Base-by-base conservation (phyloP, 2,888 invertebrate species). In the Ophonus ardosiacus region DNA sequence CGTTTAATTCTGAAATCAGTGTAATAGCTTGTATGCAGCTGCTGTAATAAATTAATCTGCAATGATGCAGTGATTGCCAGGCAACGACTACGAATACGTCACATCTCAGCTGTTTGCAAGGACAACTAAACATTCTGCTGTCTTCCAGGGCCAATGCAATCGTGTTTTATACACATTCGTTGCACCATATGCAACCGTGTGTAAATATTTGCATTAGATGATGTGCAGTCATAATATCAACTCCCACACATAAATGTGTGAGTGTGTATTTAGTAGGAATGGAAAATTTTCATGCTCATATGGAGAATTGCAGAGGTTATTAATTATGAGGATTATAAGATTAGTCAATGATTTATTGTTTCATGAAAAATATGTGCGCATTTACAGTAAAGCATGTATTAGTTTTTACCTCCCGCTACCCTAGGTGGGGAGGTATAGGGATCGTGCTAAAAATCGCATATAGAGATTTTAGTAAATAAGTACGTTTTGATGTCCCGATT, bases 151-250 rank as follows among this genome's bases (percentile, higher is more conserved):
- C 59, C 17, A 15, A 17, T 6, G 17, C 17, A 17, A n/a, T 56
- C 7, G 2, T 17, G 59, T 17, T 59, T 17, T 59, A 15, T 59
- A 13, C 43, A 51, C 59, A 17, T 31, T 31, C 31, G 31, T 31
- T 59, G 59, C 59, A 59, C 17, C 59, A 15, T 7, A 59, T 59
- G 59, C 59, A 59, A 13, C 15, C 15, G 15, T 7, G 18, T n/a
- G 59, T 59, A 59, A 59, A 59, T 59, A 59, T 59, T 59, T 59
- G 59, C 7, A 59, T 59, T 17, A 59, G 17, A 59, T 59, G 59
- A 15, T 17, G 15, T 59, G 18, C 7, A 59, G 18, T 59, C 59
- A 59, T 59, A 59, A 59, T 59, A 51, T 10, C 43, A 51, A 51
- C 43, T 51, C 43, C 43, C 43, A 51, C 43, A 4, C 13, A 10